Evolutionary conservation across 2,113 vertebrate species (phyloP), one percentile per base, ranked within the genome.

Genomic region (Theristicus caerulescens): DNA sequence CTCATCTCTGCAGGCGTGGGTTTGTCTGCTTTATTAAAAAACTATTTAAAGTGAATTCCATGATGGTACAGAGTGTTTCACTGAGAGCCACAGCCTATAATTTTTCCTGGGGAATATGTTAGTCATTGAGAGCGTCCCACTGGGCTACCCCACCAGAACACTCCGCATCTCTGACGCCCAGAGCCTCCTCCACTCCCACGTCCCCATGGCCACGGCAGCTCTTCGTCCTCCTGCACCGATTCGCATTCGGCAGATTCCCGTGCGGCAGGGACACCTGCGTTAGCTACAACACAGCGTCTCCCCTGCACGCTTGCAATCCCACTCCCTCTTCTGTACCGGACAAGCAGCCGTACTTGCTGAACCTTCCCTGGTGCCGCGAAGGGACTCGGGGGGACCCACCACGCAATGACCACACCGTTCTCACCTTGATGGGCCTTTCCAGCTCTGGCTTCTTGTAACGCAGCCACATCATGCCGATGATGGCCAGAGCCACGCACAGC

Each of bases 401-500:
- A 34, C 1, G 1, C 47, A 15, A 5, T 29, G 17, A 13, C 72
- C 51, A 18, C 40, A 6, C 54, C 1, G 1, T 9, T 10, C 98
- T 98, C 95, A 99, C 99, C 99, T 98, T 99, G 96, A 99, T 99
- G 72, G 99, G 99, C 29, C 99, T 98, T 91, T 99, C 98, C 82
- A 99, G 92, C 73, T 99, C 99, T 0, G 99, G 99, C 85, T 98
- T 99, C 98, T 98, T 99, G 90, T 99, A 99, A 20, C 99, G 99
- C 16, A 99, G 98, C 99, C 99, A 99, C 98, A 99, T 98, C 99
- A 99, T 99, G 10, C 99, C 99, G 0, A 99, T 32, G 95, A 99
- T 99, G 19, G 99, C 99, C 98, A 99, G 96, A 54, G 99, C 99
- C 92, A 99, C 99, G 4, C 99, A 99, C 12, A 99, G 99, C 99